Conservation (phyloP, 2,888 invertebrate genomes). For the Thysanoteuthis rhombus region DNA sequence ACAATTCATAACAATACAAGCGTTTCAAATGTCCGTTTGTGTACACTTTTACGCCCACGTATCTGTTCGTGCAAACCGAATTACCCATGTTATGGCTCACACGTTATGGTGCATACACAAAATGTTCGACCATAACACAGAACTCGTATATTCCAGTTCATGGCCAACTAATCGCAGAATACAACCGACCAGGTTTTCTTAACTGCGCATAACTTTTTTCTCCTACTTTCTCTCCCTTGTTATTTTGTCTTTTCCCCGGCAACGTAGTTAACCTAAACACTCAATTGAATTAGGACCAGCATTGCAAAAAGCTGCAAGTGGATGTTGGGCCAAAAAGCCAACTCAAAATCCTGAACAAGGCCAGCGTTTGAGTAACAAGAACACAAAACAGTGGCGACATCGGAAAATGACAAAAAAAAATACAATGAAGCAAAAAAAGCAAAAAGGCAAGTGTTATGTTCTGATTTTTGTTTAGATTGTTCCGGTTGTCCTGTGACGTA, state of each 20-base stretch:
- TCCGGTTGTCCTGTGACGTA: neutral
- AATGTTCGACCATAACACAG: neutral
- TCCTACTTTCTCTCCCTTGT: neutral
- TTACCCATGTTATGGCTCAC: neutral
- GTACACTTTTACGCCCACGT: neutral
- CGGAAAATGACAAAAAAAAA: neutral
- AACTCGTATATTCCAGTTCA: neutral
- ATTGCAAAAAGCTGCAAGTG: neutral
- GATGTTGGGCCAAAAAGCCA: neutral
- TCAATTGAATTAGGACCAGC: neutral
- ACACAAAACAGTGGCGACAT: neutral
- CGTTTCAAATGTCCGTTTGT: neutral
- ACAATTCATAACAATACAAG: neutral
- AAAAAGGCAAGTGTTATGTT: neutral
- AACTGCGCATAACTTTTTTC: neutral
- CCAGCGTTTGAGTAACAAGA: neutral
- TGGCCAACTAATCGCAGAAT: neutral
- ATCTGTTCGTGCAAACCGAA: neutral
- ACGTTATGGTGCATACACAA: neutral
- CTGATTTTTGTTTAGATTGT: neutral
- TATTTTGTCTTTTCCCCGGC: neutral
- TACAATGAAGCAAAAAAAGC: neutral
- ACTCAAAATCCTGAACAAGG: neutral
- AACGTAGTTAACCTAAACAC: neutral
- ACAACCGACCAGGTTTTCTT: neutral